These are phyloP conservation scores for Amblyjoppa proteus DNA, from an alignment of 2,888 invertebrate species.

Conservation along the genomic window DNA sequence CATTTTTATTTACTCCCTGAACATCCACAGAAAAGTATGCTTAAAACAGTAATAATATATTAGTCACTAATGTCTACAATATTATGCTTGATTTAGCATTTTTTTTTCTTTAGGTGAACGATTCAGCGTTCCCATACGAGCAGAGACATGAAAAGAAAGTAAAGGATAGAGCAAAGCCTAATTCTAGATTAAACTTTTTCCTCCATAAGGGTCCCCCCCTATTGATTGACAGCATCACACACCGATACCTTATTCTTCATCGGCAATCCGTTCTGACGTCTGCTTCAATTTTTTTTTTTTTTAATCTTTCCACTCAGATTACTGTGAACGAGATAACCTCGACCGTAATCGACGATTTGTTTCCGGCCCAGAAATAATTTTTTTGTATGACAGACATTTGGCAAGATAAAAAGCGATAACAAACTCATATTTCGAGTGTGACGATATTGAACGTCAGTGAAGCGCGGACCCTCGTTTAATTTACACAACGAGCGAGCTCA, in stretches of 20 bases:
- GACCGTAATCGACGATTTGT: conserved; percentile 52
- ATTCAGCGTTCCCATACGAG: not conserved
- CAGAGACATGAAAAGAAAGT: not conserved
- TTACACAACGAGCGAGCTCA: not conserved
- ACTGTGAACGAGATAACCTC: conserved; percentile 21
- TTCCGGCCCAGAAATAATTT: conserved; percentile 42
- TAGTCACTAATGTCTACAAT: not conserved
- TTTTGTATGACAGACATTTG: conserved; percentile 46
- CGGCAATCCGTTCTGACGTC: not conserved
- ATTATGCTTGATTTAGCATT: not conserved
- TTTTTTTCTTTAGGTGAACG: not conserved
- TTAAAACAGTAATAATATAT: not conserved
- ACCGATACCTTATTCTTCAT: conserved; percentile 8
- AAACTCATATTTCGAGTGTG: conserved; percentile 48
- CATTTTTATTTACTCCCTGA: not conserved
- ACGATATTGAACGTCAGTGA: not conserved
- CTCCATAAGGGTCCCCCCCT: not conserved
- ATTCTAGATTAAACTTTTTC: not conserved
- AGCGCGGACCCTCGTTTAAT: not conserved
- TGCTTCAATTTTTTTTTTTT: conserved; percentile 8
- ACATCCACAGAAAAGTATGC: not conserved
- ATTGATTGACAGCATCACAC: not conserved
- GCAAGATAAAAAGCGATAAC: conserved; percentile 55
- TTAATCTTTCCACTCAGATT: conserved; percentile 26
- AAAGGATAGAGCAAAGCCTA: not conserved